phyloP scores from a whole-genome alignment of 2,797 vertebrate genomes.

The Aselliscus stoliczkanus region DNA sequence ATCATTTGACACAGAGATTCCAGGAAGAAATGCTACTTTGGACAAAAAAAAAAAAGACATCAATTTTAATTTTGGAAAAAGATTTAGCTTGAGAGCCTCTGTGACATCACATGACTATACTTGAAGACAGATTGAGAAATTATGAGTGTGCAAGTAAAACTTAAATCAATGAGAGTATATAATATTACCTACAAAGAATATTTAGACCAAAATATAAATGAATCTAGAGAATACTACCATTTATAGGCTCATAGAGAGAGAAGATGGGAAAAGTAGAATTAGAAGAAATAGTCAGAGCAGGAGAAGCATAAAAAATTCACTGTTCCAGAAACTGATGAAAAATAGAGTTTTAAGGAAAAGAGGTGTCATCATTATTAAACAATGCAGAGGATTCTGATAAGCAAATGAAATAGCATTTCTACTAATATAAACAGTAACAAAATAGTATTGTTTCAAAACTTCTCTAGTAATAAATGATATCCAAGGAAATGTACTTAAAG shows the following conservation, averaged over 20 bases:
- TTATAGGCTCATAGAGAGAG: not conserved
- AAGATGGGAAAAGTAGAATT: too few species aligned
- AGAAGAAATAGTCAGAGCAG: not conserved
- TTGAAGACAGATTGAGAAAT: not conserved
- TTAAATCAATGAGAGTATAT: not conserved
- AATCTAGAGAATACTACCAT: not conserved
- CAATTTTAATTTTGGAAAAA: not conserved
- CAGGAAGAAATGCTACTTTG: not conserved
- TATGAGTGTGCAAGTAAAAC: not conserved
- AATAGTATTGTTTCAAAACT: not conserved
- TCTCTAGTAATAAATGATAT: not conserved
- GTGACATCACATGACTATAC: not conserved
- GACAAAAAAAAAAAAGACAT: not conserved
- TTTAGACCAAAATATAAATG: not conserved
- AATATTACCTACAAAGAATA: not conserved
- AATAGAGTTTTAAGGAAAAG: not conserved
- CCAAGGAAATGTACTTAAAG: not conserved
- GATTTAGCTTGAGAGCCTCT: not conserved
- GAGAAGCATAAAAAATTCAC: not conserved
- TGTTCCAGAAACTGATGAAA: not conserved
- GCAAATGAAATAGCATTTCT: not conserved
- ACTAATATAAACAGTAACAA: not conserved
- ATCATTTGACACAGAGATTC: not conserved
- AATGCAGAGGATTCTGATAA: not conserved
- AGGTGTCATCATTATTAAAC: not conserved